Evolutionary conservation across 2,888 invertebrate genomes (phyloP), one percentile per base, ranked within the genome.

Genomic region (Philhelius pedissequus): DNA sequence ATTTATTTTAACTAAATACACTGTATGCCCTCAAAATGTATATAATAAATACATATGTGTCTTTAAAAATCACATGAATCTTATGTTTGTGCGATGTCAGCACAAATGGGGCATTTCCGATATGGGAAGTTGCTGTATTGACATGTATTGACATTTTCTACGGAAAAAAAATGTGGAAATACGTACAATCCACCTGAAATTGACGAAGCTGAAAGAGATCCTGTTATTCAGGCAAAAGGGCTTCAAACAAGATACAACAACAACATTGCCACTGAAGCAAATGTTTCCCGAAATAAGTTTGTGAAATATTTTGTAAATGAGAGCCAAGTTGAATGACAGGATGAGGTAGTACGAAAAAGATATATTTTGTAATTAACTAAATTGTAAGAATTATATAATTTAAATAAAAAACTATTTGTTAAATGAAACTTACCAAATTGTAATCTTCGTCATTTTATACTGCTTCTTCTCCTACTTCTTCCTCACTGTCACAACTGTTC

Each of bases 301-400:
- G 68, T 68, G 38, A 38, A 68, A 68, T 68, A 38, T 68, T 52
- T 68, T 68, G 35, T 68, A 52, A 68, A 68, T 68, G 38, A 68
- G 25, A 38, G 20, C 25, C 38, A 38, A 52, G 52, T 68, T 68
- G 38, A 52, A 68, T 68, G 68, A 54, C 68, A 50, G n/a, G 68
- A 68, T 54, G 54, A 68, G 38, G 68, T 25, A 27, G 52, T 68
- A 38, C 15, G 38, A 35, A 68, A 8, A 52, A 68, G 15, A 68
- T 52, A 38, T 50, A 52, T 35, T 35, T 5, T 35, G 13, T 38
- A 52, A 68, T 52, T 22, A 66, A 50, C 9, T 50, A 50, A 50
- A 52, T 66, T 50, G 52, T 68, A 38, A 68, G 20, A 68, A 52
- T 68, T 62, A 38, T 50, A 66, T 22, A 66, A 50, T 48, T 50